These are phyloP conservation scores for Orgyia antiqua DNA, from an alignment of 2,888 invertebrate species.

Conservation along the genomic window DNA sequence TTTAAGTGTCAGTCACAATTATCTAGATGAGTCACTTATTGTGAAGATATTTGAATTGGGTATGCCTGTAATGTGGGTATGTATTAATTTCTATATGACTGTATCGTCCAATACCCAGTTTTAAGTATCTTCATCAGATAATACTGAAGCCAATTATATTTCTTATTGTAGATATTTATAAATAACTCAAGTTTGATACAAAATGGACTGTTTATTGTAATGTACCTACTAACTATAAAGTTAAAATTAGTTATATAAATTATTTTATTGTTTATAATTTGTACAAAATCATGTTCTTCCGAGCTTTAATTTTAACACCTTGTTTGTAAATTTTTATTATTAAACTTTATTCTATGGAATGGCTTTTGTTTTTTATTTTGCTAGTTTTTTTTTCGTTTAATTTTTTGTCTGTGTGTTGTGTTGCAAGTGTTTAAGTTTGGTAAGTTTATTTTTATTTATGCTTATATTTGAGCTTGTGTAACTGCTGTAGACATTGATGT, in stretches of 20 bases:
- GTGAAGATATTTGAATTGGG: too few species aligned
- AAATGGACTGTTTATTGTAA: conserved; percentile 39
- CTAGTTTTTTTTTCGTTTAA: conserved; percentile 41
- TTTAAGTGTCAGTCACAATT: too few species aligned
- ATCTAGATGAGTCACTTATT: too few species aligned
- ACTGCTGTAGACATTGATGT: conserved; percentile 15
- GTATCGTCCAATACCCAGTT: too few species aligned
- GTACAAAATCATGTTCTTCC: conserved; percentile 73
- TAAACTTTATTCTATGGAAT: conserved; percentile 69
- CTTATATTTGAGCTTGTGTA: conserved; percentile 22
- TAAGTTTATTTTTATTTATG: conserved; percentile 46
- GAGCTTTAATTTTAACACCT: conserved; percentile 74
- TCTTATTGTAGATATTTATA: conserved; percentile 21
- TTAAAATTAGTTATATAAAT: conserved; percentile 21
- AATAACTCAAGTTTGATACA: conserved; percentile 29
- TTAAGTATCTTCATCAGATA: too few species aligned
- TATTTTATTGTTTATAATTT: conserved; percentile 36
- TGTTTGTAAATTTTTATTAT: conserved; percentile 74
- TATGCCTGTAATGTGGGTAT: too few species aligned
- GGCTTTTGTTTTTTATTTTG: conserved; percentile 67
- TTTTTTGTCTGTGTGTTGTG: conserved; percentile 55
- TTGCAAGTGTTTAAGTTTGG: conserved; percentile 45
- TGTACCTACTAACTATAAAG: conserved; percentile 34
- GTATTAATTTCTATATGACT: too few species aligned
- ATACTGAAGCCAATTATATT: conserved; percentile 2